Evolutionary conservation across 2,888 invertebrate species (phyloP).

Genomic region (Antheraea yamamai): DNA sequence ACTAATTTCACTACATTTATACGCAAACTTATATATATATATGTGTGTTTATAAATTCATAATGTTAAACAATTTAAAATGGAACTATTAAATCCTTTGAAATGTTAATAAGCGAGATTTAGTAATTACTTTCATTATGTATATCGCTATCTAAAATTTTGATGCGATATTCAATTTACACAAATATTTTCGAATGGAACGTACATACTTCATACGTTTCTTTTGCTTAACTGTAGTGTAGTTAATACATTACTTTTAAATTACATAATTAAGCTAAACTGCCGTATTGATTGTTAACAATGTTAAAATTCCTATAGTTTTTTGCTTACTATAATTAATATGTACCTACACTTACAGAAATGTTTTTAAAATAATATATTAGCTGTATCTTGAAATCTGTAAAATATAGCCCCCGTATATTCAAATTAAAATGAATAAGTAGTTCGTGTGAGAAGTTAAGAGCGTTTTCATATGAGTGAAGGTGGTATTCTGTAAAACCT

Average conservation of each 20-base stretch:
- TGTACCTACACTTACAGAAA: no score
- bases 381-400: not conserved
- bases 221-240: no score
- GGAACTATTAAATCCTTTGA: not conserved
- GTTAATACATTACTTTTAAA: no score
- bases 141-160: not conserved
- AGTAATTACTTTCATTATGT: not conserved
- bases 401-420: not conserved
- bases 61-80: not conserved
- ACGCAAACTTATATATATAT: no score
- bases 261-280: no score
- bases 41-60: not conserved
- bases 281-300: no score
- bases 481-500: no score
- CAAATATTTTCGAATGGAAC: no score
- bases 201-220: no score
- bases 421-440: not conserved
- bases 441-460: not conserved
- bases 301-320: no score
- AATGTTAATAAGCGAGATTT: not conserved
- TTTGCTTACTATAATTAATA: no score
- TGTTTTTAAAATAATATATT: not conserved
- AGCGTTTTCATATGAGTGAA: not conserved
- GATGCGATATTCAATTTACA: not conserved
- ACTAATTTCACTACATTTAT: not conserved